These are phyloP conservation scores for Xestia ashworthii DNA, from an alignment of 2,888 invertebrate genomes.

Conservation along the genomic window DNA sequence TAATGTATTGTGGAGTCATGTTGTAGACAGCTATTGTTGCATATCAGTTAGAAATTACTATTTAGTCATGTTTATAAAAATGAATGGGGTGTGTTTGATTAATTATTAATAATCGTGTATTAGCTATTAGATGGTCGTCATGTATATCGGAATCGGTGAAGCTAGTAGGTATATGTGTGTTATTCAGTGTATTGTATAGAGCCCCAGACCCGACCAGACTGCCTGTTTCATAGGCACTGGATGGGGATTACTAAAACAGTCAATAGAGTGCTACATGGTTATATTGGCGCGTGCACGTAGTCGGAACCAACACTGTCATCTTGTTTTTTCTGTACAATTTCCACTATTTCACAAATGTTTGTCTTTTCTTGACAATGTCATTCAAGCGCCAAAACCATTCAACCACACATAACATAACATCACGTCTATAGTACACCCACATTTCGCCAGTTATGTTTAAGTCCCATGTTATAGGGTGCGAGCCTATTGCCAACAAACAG, in stretches of 20 bases:
- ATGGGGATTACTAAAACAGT: too few relatives aligned
- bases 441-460: too few relatives aligned
- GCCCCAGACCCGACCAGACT: not conserved
- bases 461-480: too few relatives aligned
- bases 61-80: too few relatives aligned
- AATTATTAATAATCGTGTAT: not conserved
- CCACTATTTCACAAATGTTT: not conserved
- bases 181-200: not conserved
- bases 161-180: not conserved
- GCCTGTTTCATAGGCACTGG: too few relatives aligned
- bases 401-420: not conserved
- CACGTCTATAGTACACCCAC: too few relatives aligned
- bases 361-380: not conserved
- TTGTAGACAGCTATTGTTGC: conserved; percentile 26
- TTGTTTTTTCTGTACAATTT: not conserved
- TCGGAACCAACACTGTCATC: not conserved
- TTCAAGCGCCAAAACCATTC: not conserved
- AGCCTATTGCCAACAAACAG: too few relatives aligned
- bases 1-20: conserved; percentile 17
- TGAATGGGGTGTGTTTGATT: too few relatives aligned
- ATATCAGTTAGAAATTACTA: conserved; percentile 19
- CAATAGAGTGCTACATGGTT: not conserved
- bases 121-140: not conserved
- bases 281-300: not conserved
- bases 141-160: not conserved